These are phyloP conservation scores for Cepphus grylle DNA, from an alignment of 2,113 vertebrate species.

Conservation along the genomic window DNA sequence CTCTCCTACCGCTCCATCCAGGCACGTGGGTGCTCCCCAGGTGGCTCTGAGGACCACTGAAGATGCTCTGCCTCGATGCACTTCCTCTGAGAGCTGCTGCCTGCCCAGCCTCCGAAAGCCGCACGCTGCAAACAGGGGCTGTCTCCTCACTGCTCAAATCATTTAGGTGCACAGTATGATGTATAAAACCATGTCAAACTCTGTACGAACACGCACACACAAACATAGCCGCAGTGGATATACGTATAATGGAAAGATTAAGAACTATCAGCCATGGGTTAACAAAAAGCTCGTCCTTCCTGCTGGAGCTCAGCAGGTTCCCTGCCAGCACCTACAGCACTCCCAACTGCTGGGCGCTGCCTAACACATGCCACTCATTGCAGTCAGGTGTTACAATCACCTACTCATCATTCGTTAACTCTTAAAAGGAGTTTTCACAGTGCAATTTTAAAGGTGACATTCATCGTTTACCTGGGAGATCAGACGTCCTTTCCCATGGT, in stretches of 20 bases:
- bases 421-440: neutral
- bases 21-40: accelerated
- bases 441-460: neutral
- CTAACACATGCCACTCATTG: neutral
- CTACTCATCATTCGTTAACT: neutral
- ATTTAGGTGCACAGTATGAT: neutral
- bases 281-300: neutral
- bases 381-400: neutral
- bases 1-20: neutral
- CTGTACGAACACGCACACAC: accelerated
- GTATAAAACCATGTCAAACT: neutral
- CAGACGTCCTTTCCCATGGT: neutral
- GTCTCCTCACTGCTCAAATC: neutral
- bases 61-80: neutral
- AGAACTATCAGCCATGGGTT: neutral
- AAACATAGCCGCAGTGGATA: accelerated
- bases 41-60: neutral
- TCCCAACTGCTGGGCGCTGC: neutral
- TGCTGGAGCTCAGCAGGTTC: neutral
- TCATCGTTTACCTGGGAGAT: neutral
- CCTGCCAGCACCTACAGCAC: neutral
- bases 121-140: neutral
- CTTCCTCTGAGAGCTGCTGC: neutral
- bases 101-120: neutral
- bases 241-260: neutral